A percentile compares a stretch with the other conserved stretches of the same genome.
These are phyloP conservation scores for Spheniscus humboldti DNA, from an alignment of 2,797 vertebrate species.

Conservation along the genomic window DNA sequence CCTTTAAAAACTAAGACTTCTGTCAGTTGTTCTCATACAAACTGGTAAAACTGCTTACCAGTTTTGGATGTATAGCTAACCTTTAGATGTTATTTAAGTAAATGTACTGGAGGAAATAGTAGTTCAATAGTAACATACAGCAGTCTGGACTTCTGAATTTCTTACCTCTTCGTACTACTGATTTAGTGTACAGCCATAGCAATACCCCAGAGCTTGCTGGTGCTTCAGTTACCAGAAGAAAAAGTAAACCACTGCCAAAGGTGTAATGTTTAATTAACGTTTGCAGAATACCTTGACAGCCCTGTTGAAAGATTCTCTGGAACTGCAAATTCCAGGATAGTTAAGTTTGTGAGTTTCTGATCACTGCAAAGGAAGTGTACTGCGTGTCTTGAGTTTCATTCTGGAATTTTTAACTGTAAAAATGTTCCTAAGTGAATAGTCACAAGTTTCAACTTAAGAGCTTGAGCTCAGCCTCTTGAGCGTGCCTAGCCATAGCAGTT, in stretches of 20 bases:
- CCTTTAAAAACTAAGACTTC: not conserved
- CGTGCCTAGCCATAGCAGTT: not conserved
- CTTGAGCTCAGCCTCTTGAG: not conserved
- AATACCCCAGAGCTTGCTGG: not conserved
- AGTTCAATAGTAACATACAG: not conserved
- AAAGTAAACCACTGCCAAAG: not conserved
- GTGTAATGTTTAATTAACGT: not conserved
- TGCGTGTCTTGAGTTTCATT: not conserved
- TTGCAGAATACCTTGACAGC: not conserved
- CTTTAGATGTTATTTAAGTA: not conserved
- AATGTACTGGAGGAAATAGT: not conserved
- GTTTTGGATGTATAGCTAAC: not conserved
- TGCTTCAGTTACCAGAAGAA: not conserved
- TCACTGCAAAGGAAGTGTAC: not conserved
- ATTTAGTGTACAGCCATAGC: not conserved
- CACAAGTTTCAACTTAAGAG: not conserved
- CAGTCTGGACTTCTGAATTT: not conserved
- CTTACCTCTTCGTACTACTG: not conserved
- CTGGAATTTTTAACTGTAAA: not conserved
- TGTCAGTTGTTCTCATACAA: not conserved
- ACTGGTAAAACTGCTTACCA: not conserved
- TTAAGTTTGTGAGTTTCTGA: not conserved
- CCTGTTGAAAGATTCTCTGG: not conserved
- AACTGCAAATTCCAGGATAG: not conserved
- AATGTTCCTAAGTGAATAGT: not conserved